Evolutionary conservation across 2,113 vertebrate genomes (phyloP), one percentile per base, ranked within the genome.

Genomic region (Melanocharis versteri): DNA sequence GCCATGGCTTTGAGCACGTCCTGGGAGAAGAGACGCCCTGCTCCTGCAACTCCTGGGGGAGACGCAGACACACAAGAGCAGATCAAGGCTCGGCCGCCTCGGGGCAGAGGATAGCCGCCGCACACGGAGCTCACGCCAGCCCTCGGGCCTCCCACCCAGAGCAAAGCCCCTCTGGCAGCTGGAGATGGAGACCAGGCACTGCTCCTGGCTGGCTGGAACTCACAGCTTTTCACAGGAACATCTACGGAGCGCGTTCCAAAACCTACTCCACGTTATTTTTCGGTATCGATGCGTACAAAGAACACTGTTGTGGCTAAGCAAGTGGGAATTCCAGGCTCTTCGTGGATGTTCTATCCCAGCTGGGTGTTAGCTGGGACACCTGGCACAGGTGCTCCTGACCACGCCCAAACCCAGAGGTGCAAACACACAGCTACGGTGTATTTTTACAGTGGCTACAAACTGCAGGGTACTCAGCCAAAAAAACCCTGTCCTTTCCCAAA

Each of bases 1-100:
- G 98, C 99, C 99, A 99, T 99, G 16, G 98, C 95, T 92, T 94
- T 98, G 87, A 99, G 97, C 66, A 99, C 98, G 1, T 98, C 98
- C 31, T 98, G 97, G 48, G 98, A 99, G 96, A 99, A 99, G 69
- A 99, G 99, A 16, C 98, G 97, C 6, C 99, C 99, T 3, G 99
- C 99, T 80, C 99, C 99, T 15, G 99, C 96, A n/a, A 99, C 99
- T 54, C 99, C 99, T 99, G 93, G 14, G 75, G 88, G 12, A 53
- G 35, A 60, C 3, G 40, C 30, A 40, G 87, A 17, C 22, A 16
- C 28, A 15, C 8, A 13, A 13, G 22, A 23, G 23, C 0, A 30
- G 13, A 19, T 48, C 48, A 30, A 0, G 1, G 4, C 15, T 4
- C 2, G 10, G 11, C 39, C 19, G 30, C 51, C 79, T 12, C 19